A percentile compares a stretch with the other conserved stretches of the same genome.
Evolutionary conservation across 2,113 vertebrate species (phyloP).

Genomic region (Cinclus mexicanus): DNA sequence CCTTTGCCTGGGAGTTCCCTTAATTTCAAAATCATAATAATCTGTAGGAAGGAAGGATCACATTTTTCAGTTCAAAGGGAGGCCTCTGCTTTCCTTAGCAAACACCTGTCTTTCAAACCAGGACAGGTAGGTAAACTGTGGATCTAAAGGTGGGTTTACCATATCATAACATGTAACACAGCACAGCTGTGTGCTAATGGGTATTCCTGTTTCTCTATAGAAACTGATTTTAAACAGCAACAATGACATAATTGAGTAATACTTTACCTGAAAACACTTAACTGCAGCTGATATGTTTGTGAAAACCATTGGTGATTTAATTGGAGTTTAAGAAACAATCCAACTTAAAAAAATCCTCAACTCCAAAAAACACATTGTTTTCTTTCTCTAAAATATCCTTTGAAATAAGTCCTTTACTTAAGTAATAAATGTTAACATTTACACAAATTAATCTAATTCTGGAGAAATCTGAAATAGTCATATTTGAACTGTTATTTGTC

Average conservation of each 20-base stretch:
- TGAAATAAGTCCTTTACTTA: not conserved
- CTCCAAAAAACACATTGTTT: rapidly evolving
- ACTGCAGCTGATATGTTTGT: not conserved
- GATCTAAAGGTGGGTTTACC: not conserved
- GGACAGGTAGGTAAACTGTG: not conserved
- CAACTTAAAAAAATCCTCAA: rapidly evolving
- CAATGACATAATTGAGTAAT: not conserved
- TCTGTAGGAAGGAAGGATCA: too few species aligned
- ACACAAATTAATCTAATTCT: not conserved
- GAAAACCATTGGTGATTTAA: not conserved
- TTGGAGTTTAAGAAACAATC: not conserved
- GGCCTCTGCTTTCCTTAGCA: too few species aligned
- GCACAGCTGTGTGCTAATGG: not conserved
- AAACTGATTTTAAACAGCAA: not conserved
- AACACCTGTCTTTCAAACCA: too few species aligned
- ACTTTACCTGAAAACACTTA: not conserved
- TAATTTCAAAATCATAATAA: too few species aligned
- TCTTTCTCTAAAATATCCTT: not conserved
- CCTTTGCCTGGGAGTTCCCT: too few species aligned
- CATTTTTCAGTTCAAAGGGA: too few species aligned
- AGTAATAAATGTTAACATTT: not conserved
- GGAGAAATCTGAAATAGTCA: not conserved
- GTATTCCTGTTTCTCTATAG: not conserved
- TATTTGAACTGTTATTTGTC: not conserved
- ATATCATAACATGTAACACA: too few species aligned